Conservation (phyloP, 2,797 vertebrate genomes). For the Tinamus major region DNA sequence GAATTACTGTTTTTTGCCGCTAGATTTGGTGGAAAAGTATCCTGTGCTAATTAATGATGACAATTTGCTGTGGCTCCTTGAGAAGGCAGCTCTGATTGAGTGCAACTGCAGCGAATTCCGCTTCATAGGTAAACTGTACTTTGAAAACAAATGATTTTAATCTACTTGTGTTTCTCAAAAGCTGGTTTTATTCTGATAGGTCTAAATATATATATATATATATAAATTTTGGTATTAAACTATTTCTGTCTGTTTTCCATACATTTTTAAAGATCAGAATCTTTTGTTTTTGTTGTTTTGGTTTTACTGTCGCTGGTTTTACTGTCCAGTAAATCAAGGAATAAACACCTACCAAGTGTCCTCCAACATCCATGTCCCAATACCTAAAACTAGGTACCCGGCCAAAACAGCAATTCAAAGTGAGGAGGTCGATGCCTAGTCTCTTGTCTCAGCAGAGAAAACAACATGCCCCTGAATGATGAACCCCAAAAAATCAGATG, state of each 20-base stretch:
- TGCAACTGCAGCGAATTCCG: slow-evolving; percentile 77
- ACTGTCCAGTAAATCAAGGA: not conserved
- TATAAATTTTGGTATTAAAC: not conserved
- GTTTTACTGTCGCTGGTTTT: not conserved
- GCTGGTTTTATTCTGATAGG: not conserved
- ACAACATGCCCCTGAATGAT: too few relatives aligned
- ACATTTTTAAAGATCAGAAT: not conserved
- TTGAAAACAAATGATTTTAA: not conserved
- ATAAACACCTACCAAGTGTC: not conserved
- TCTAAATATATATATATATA: too few relatives aligned
- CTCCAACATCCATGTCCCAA: not conserved
- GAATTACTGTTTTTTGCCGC: slow-evolving; percentile 78
- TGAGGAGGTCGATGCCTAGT: too few relatives aligned
- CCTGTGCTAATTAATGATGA: slow-evolving; percentile 77
- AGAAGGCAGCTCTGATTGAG: slow-evolving; percentile 73
- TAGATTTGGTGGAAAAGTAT: slow-evolving; percentile 75
- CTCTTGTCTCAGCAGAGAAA: too few relatives aligned
- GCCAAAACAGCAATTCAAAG: too few relatives aligned
- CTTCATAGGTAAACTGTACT: slow-evolving; percentile 76
- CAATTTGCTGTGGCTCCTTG: slow-evolving; percentile 79
- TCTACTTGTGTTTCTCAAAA: not conserved
- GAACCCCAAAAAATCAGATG: too few relatives aligned
- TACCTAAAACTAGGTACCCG: not conserved
- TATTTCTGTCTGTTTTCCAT: not conserved
- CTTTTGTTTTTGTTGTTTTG: not conserved